phyloP scores from a whole-genome alignment of 2,113 vertebrate genomes.

The Myxocyprinus asiaticus region DNA sequence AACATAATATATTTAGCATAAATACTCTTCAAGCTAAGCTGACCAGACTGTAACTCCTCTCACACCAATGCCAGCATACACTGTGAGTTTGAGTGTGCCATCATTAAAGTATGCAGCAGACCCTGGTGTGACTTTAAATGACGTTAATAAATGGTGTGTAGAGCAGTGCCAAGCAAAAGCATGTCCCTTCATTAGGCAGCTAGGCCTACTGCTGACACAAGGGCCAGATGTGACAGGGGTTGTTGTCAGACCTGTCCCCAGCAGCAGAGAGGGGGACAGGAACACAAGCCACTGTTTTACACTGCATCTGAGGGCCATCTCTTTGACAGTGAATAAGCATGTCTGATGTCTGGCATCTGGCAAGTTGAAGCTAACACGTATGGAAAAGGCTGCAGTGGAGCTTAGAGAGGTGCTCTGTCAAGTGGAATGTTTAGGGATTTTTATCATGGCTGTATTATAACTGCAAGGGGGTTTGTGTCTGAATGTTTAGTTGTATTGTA shows the following conservation, averaged over 20 bases:
- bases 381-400: constrained; percentile 17
- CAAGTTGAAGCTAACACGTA: constrained; percentile 46
- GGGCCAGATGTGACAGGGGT: constrained; percentile 68
- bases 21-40: not conserved
- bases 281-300: not conserved
- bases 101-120: constrained; percentile 56
- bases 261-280: constrained; percentile 33
- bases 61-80: constrained; percentile 18
- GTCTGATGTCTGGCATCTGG: constrained; percentile 56
- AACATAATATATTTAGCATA: not conserved
- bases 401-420: constrained; percentile 33
- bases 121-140: constrained; percentile 54
- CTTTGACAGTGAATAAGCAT: constrained; percentile 47
- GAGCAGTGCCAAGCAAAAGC: constrained; percentile 67
- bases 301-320: constrained; percentile 33
- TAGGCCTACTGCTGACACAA: constrained; percentile 54
- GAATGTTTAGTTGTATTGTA: not conserved
- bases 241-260: constrained; percentile 54
- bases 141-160: constrained; percentile 69
- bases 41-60: constrained; percentile 8
- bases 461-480: not conserved
- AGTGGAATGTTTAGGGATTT: constrained; percentile 25
- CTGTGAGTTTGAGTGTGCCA: constrained; percentile 57
- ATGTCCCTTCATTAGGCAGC: constrained; percentile 70
- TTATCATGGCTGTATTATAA: constrained; percentile 14